Conservation (phyloP, 1,140 invertebrate species). For the Temnothorax nylanderi region DNA sequence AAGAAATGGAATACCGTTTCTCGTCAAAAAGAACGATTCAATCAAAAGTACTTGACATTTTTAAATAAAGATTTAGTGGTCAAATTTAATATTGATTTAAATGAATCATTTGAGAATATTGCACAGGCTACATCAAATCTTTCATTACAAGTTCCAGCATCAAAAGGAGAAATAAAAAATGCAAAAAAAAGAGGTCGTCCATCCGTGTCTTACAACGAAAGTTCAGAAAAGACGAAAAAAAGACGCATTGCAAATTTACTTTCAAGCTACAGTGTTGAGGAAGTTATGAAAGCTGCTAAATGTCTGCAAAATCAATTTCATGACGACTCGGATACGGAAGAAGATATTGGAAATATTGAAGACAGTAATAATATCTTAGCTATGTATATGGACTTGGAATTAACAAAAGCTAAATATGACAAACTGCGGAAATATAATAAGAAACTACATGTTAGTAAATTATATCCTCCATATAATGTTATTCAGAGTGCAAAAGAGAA, state of each 20-base stretch:
- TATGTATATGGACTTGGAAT: neutral
- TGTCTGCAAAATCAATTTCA: neutral
- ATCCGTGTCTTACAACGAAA: neutral
- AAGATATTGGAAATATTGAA: neutral
- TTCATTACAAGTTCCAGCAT: neutral
- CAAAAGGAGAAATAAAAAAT: neutral
- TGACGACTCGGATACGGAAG: neutral
- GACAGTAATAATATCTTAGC: conserved; percentile 3
- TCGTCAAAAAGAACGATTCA: neutral
- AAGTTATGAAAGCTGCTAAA: neutral
- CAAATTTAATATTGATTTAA: neutral
- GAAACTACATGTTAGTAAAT: conserved; percentile 12
- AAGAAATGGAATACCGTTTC: neutral
- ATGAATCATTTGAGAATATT: neutral
- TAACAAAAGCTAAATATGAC: neutral
- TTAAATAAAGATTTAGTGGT: neutral
- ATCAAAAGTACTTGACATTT: neutral
- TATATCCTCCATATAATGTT: neutral
- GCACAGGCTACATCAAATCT: neutral
- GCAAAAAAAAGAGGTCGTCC: neutral
- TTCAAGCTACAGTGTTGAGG: neutral
- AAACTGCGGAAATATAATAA: neutral
- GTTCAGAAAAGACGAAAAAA: conserved; percentile 1
- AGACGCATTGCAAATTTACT: neutral
- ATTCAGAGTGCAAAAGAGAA: neutral